phyloP scores from a whole-genome alignment of 2,797 vertebrate species.

The Emys orbicularis region DNA sequence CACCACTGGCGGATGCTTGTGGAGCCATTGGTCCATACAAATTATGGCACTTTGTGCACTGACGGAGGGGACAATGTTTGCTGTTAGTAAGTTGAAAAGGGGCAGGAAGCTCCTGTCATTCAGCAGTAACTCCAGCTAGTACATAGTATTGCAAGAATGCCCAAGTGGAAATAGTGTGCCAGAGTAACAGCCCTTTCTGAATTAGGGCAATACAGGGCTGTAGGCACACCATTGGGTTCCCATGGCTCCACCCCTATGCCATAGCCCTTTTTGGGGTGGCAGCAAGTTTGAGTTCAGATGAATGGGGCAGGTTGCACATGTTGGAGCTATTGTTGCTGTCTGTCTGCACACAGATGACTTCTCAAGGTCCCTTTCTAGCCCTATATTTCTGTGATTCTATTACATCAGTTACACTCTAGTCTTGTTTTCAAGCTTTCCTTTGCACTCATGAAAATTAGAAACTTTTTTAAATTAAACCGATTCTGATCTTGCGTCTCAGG shows the following conservation, averaged over 20 bases:
- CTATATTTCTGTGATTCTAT: neutral
- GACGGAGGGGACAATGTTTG: neutral
- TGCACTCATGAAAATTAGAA: no score
- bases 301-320: neutral
- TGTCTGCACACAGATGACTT: neutral
- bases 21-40: neutral
- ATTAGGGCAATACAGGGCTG: neutral
- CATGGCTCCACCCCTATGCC: neutral
- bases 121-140: neutral
- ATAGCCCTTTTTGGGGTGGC: neutral
- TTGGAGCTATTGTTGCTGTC: neutral
- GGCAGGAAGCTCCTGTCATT: fast-evolving
- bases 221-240: no score
- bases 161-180: neutral
- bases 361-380: neutral
- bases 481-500: no score
- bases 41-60: neutral
- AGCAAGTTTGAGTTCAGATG: neutral
- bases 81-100: neutral
- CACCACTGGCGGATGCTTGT: neutral
- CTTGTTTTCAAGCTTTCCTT: no score
- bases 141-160: neutral
- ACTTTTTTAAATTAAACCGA: no score
- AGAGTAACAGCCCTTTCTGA: neutral
- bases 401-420: neutral